Base-by-base conservation (phyloP, 2,113 vertebrate species). In the Microtus ochrogaster region DNA sequence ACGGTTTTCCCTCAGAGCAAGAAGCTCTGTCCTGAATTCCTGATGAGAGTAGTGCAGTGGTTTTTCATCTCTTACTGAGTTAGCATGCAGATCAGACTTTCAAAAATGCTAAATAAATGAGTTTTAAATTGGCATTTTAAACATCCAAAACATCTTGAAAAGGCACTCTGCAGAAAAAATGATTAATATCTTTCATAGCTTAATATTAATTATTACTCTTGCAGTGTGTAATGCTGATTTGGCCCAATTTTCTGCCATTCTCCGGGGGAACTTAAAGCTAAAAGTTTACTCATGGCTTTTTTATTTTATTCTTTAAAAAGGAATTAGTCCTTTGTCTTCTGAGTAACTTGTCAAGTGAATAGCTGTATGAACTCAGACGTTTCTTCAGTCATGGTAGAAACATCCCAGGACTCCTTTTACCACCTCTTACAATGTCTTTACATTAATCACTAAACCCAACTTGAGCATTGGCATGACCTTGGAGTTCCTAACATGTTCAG, bases 111-210 rank as follows among this genome's bases (percentile, higher is more conserved):
- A 77, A 86, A 77, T 66, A 73, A 63, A 83, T 39, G 55, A 17
- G 72, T 78, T 86, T 55, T 22, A 89, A 95, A 83, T 94, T 78
- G 88, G 6, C 33, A 16, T 74, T 77, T 94, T 89, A 89, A 91
- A 14, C 61, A 44, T 88, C 92, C 66, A 85, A 79, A 87, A 89
- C 78, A 72, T 89, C 73, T 82, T 94, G 44, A 93, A 44, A 89
- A 86, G 39, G 3, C 66, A 63, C 24, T 85, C 84, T 77, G 39
- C 72, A 83, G 52, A 90, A 96, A 89, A 91, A 44, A 78, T 86
- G 81, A 61, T 26, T 86, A 83, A 92, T 55, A 16, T 65, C 70
- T 74, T 92, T 92, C 49, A 83, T 12, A 61, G n/a, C 33, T 90
- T 87, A 92, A 41, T 83, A 78, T 89, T 86, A 55, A 82, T 91